Conservation (phyloP, 2,888 invertebrate species). For the Rhagophthalmus giganteus region DNA sequence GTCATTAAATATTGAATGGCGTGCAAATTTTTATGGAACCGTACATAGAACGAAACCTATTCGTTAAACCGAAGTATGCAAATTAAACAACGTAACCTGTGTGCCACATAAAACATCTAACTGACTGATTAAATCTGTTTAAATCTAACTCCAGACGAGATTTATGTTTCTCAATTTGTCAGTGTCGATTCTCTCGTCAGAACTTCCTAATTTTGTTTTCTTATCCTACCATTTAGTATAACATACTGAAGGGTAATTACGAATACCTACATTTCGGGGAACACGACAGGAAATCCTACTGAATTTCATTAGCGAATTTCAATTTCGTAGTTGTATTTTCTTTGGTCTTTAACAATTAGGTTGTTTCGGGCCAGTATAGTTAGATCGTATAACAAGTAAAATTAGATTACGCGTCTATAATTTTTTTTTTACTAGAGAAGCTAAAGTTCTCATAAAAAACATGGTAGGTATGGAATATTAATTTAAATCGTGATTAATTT, state of each 20-base stretch:
- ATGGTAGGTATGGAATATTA: too few species aligned
- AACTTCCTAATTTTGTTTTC: slow-evolving; percentile 17
- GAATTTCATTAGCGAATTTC: slow-evolving; percentile 18
- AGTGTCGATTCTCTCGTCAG: slow-evolving; percentile 10
- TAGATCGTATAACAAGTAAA: too few species aligned
- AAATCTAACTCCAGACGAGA: neutral
- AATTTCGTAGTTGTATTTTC: too few species aligned
- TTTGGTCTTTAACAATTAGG: too few species aligned
- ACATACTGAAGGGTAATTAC: slow-evolving; percentile 16
- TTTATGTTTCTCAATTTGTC: slow-evolving; percentile 13
- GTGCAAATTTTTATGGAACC: too few species aligned
- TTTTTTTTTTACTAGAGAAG: too few species aligned
- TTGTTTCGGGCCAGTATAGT: too few species aligned
- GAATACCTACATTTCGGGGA: slow-evolving; percentile 14
- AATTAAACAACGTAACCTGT: neutral
- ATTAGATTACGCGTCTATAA: too few species aligned
- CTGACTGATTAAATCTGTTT: slow-evolving; percentile 4
- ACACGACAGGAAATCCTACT: slow-evolving; percentile 16
- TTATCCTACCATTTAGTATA: slow-evolving; percentile 8
- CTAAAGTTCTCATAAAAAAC: too few species aligned
- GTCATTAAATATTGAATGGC: too few species aligned
- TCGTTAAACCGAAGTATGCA: neutral
- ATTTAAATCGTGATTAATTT: too few species aligned
- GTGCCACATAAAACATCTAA: neutral
- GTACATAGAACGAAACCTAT: too few species aligned